Percentiles rank a stretch among this genome's conserved stretches.
phyloP scores from a whole-genome alignment of 2,888 invertebrate species.

The Nomada ruficornis region DNA sequence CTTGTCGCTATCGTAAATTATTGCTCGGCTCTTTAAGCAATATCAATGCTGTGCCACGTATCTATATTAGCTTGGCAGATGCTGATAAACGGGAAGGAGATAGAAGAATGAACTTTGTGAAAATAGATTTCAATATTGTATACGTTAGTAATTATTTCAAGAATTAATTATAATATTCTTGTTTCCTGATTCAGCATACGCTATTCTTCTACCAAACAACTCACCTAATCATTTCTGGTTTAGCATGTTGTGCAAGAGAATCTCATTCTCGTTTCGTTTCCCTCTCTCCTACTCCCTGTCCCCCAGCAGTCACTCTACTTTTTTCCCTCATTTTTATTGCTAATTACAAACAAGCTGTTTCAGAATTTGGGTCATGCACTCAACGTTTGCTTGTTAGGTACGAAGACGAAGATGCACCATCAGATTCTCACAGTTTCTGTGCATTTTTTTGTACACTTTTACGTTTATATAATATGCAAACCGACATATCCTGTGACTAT shows the following conservation, averaged over 20 bases:
- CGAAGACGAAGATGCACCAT: conserved; percentile 53
- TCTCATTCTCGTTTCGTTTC: conserved; percentile 18
- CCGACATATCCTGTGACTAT: neutral
- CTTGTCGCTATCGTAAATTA: neutral
- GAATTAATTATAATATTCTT: neutral
- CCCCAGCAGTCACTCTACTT: conserved; percentile 15
- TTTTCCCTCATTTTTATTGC: conserved; percentile 54
- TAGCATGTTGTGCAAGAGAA: neutral
- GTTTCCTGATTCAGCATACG: neutral
- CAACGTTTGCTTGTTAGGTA: conserved; percentile 48
- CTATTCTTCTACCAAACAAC: neutral
- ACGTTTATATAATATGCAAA: neutral
- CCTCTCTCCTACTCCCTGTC: neutral
- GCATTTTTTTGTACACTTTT: conserved; percentile 4
- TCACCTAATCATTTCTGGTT: neutral
- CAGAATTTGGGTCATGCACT: conserved; percentile 55
- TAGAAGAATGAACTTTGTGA: no score
- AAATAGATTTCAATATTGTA: neutral
- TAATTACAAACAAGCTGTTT: conserved; percentile 56
- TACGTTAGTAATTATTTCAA: neutral
- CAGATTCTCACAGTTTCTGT: conserved; percentile 9
- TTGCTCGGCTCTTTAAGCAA: neutral
- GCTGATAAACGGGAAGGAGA: neutral
- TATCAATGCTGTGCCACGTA: neutral
- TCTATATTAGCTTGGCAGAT: neutral